phyloP scores from a whole-genome alignment of 1,140 invertebrate species.

The Leptonema lineaticorne region DNA sequence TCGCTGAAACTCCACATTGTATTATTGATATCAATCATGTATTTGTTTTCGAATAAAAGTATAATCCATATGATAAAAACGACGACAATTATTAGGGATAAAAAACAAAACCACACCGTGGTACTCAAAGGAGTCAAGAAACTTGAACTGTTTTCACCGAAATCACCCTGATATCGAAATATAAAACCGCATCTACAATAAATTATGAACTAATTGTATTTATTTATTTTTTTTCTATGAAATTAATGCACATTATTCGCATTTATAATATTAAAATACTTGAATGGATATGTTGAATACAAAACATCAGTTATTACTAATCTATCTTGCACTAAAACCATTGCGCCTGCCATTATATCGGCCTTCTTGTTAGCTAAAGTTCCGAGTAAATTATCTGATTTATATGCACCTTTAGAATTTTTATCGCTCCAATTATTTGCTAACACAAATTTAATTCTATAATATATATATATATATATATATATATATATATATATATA shows the following conservation, averaged over 20 bases:
- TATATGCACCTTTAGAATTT: slow-evolving; percentile 36
- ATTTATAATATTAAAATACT: slow-evolving; percentile 18
- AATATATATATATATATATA: no score
- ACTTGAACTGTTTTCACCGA: slow-evolving; percentile 27
- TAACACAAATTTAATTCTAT: slow-evolving; percentile 34
- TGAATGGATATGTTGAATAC: slow-evolving; percentile 41
- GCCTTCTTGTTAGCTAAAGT: slow-evolving; percentile 34
- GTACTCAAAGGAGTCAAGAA: slow-evolving; percentile 33
- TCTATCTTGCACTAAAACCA: slow-evolving; percentile 32
- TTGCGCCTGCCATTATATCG: slow-evolving; percentile 38
- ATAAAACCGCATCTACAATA: slow-evolving; percentile 36
- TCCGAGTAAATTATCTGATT: slow-evolving; percentile 38
- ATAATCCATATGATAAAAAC: slow-evolving; percentile 29
- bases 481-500: no score
- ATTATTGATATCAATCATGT: slow-evolving; percentile 13
- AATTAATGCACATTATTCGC: neutral
- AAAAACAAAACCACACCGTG: slow-evolving; percentile 34
- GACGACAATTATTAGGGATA: slow-evolving; percentile 25
- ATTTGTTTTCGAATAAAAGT: slow-evolving; percentile 33
- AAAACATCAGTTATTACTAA: slow-evolving; percentile 31
- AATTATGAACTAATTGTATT: neutral
- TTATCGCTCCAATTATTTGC: slow-evolving; percentile 41
- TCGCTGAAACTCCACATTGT: slow-evolving; percentile 32
- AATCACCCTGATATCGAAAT: slow-evolving; percentile 35
- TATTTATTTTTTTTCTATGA: neutral